These are phyloP conservation scores for Akabosia matsudoensis DNA, from an alignment of 1,140 invertebrate genomes.

Conservation along the genomic window DNA sequence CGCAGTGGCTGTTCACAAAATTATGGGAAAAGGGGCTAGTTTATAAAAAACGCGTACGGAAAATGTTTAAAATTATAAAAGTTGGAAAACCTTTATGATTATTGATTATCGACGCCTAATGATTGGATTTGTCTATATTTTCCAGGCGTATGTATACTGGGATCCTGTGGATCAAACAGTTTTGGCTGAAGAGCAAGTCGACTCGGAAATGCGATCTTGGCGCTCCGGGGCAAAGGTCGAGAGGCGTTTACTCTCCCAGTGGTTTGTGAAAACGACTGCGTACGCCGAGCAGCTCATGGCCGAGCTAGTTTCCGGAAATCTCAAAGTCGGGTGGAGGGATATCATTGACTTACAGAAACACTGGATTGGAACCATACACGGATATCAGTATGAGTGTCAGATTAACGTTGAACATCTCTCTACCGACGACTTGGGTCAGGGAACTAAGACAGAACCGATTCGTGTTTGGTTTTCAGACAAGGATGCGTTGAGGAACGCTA, in stretches of 20 bases:
- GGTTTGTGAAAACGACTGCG: constrained; percentile 89
- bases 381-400: constrained; percentile 38
- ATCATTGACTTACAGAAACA: constrained; percentile 85
- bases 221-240: constrained; percentile 93
- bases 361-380: constrained; percentile 80
- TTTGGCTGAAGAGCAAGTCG: constrained; percentile 96
- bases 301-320: constrained; percentile 44
- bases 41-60: constrained; percentile 75
- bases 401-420: constrained; percentile 12
- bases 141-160: constrained; percentile 89
- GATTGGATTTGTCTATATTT: too few species aligned
- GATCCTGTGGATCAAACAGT: constrained; percentile 98
- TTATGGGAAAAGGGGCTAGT: constrained; percentile 78
- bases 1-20: constrained; percentile 90
- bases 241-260: constrained; percentile 83
- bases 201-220: constrained; percentile 88
- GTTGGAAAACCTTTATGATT: too few species aligned
- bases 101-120: background rate
- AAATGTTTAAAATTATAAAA: too few species aligned
- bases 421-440: background rate
- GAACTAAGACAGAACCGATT: constrained; percentile 48
- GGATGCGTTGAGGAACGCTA: constrained; percentile 67
- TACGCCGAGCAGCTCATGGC: constrained; percentile 69
- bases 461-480: constrained; percentile 74
- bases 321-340: constrained; percentile 64